Evolutionary conservation across 2,888 invertebrate species (phyloP), one percentile per base, ranked within the genome.

Genomic region (Lomographa bimaculata): DNA sequence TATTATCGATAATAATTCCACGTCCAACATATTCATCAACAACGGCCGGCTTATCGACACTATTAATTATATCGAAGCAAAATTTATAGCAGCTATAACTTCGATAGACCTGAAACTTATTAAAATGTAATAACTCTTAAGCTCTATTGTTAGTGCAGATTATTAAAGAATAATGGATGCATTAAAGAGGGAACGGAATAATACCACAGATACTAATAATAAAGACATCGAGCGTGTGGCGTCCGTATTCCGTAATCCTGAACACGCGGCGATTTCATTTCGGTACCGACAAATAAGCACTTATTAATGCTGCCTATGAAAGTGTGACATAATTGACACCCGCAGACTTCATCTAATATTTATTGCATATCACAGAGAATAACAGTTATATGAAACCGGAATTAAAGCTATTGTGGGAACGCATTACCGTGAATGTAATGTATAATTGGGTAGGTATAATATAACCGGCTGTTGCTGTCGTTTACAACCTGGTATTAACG

Each of bases 251-350:
- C 50, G 33, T 83, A 84, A 89, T 82, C 86, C 82, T 18, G 27
- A 50, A 52, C 89, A 80, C 89, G 89, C 74, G 89, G 55, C 85
- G 46, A 59, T 81, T 81, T 86, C 85, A 83, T 86, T 83, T 79
- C 63, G 64, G 54, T 57, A 54, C 78, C 77, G 65, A 73, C 79
- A 79, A 85, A 84, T 87, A 80, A 80, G 81, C 62, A 76, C 71
- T 68, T 81, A 83, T 79, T 85, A 85, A 82, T 79, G 64, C 69
- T 33, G 54, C 56, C 71, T 64, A 69, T 67, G 64, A 72, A 54
- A 52, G 60, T 59, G 54, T 65, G 71, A 68, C 69, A 72, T 79
- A 79, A 81, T 79, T 75, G 79, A 76, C 75, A 77, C 73, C 67
- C 64, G 65, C 55, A 61, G 70, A 38, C 69, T 75, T 73, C 79